These are phyloP conservation scores for Uloborus plumipes DNA, from an alignment of 2,888 invertebrate species.

Conservation along the genomic window DNA sequence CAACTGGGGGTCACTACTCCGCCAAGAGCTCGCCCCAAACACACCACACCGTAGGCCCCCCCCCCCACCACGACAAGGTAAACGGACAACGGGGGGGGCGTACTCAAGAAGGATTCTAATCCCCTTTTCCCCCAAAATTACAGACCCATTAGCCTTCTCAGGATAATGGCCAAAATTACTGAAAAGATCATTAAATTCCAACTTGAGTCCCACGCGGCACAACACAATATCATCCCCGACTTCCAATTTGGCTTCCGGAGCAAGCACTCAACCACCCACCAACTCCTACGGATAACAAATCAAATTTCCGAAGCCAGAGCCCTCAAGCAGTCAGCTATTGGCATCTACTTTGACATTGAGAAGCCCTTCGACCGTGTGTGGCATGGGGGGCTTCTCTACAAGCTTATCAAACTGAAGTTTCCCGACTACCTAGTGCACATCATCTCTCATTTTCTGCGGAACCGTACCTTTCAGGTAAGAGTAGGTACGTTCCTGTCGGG, in stretches of 20 bases:
- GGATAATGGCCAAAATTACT: no score
- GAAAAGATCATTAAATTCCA: neutral
- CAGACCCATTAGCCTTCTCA: neutral
- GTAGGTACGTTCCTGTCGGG: no score
- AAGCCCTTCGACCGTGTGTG: neutral
- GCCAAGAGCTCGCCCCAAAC: no score
- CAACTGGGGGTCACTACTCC: no score
- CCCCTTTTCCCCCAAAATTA: neutral
- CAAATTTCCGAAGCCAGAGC: neutral
- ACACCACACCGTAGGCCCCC: no score
- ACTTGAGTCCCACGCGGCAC: neutral
- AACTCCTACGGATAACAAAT: neutral
- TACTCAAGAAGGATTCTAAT: no score
- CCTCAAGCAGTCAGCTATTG: neutral
- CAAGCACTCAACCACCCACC: neutral
- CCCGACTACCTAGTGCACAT: neutral
- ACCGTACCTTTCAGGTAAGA: no score
- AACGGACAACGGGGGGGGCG: no score
- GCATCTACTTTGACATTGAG: neutral
- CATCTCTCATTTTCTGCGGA: no score
- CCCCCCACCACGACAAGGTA: no score
- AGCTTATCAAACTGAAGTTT: neutral
- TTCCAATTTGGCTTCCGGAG: neutral
- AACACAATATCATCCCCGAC: neutral
- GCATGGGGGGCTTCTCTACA: neutral